Percentiles rank a stretch among this genome's conserved stretches.
Evolutionary conservation across 1,140 invertebrate genomes (phyloP).

Genomic region (Philopotamus ludificatus): DNA sequence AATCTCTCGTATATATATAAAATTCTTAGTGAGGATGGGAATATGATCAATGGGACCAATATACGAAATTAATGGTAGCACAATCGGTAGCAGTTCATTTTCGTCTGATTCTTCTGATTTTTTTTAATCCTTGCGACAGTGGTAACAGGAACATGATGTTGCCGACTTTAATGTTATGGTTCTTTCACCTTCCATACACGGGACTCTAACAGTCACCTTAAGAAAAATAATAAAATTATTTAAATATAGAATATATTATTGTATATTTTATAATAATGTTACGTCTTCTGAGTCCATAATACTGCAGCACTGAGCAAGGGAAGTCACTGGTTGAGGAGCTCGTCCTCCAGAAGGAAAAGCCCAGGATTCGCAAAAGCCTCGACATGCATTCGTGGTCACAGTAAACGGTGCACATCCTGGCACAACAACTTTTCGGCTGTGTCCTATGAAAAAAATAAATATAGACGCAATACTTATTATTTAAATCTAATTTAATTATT

Average conservation of each 20-base stretch:
- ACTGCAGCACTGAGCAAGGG: conserved; percentile 85
- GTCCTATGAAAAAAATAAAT: conserved; percentile 55
- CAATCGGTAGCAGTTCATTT: conserved; percentile 1
- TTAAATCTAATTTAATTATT: background rate
- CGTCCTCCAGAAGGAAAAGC: conserved; percentile 65
- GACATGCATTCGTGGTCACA: conserved; percentile 83
- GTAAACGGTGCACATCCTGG: conserved; percentile 81
- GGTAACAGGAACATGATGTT: conserved; percentile 36
- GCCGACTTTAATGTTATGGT: conserved; percentile 35
- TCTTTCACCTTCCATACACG: conserved; percentile 34
- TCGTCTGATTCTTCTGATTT: background rate
- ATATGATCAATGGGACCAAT: background rate
- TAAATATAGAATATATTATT: background rate
- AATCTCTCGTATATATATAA: conserved; percentile 28
- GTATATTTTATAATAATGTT: conserved; percentile 43
- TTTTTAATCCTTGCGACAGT: conserved; percentile 37
- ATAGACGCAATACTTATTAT: background rate
- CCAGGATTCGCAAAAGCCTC: conserved; percentile 84
- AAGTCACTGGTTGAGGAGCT: conserved; percentile 72
- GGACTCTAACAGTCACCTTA: conserved; percentile 31
- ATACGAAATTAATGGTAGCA: background rate
- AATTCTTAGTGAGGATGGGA: too few species aligned
- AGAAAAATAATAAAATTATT: too few species aligned
- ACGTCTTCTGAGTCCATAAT: conserved; percentile 85
- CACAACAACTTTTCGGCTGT: conserved; percentile 76